These are phyloP conservation scores for Eolophus roseicapilla DNA, from an alignment of 2,113 vertebrate genomes.

Conservation along the genomic window DNA sequence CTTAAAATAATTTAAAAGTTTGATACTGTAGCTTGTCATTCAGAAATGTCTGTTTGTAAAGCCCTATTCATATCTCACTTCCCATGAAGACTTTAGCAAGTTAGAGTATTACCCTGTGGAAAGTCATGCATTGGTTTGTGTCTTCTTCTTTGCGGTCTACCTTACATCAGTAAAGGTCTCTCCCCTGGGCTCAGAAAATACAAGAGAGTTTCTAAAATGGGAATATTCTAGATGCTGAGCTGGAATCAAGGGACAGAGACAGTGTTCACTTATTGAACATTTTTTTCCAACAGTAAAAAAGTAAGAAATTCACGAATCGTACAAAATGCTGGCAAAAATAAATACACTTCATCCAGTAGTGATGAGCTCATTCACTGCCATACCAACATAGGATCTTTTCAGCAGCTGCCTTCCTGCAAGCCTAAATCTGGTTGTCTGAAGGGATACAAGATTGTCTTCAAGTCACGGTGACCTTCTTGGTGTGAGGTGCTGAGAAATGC, in stretches of 20 bases:
- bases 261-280: not conserved
- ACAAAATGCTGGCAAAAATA: constrained; percentile 49
- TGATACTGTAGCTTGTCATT: not conserved
- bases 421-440: not conserved
- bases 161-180: not conserved
- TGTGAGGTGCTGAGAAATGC: not conserved
- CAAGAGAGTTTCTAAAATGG: not conserved
- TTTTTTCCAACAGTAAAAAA: constrained; percentile 54
- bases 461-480: not conserved
- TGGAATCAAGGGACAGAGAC: not conserved
- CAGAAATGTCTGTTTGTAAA: not conserved
- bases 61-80: not conserved
- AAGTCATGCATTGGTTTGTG: not conserved
- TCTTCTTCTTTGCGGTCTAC: not conserved
- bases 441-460: not conserved
- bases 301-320: constrained; percentile 38
- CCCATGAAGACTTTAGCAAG: not conserved
- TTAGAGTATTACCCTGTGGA: not conserved
- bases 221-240: constrained; percentile 25
- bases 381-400: not conserved
- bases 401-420: not conserved
- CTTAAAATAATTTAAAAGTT: not conserved
- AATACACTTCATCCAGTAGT: not conserved
- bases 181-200: not conserved
- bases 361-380: constrained; percentile 15